These are phyloP conservation scores for Diadophis punctatus DNA, from an alignment of 2,113 vertebrate species.

Conservation along the genomic window DNA sequence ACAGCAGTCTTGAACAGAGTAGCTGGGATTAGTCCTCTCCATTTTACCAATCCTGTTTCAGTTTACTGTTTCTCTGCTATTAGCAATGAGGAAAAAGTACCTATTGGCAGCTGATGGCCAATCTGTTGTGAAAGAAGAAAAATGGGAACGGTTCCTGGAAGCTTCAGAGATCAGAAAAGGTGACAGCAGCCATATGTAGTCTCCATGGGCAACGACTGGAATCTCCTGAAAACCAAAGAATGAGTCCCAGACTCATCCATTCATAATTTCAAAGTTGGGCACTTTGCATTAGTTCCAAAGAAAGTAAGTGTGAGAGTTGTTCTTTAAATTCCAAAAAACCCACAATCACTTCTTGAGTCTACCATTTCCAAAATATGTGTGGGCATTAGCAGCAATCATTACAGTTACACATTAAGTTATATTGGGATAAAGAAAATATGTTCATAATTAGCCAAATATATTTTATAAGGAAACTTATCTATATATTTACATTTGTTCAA, in stretches of 20 bases:
- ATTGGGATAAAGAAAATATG: constrained; percentile 17
- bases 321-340: background rate
- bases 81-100: background rate
- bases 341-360: background rate
- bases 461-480: constrained; percentile 8
- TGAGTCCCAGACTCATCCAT: background rate
- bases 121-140: background rate
- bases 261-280: background rate
- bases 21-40: background rate
- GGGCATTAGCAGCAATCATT: background rate
- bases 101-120: background rate
- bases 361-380: background rate
- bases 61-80: background rate
- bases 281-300: background rate
- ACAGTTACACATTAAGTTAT: background rate
- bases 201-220: background rate
- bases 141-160: background rate
- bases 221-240: background rate
- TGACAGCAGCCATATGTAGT: background rate
- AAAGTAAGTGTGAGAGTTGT: background rate
- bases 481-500: background rate
- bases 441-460: background rate
- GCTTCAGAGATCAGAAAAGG: background rate
- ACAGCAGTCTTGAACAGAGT: background rate
- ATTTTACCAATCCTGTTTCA: background rate